These are phyloP conservation scores for Neoarius graeffei DNA, from an alignment of 2,113 vertebrate genomes.

Conservation along the genomic window DNA sequence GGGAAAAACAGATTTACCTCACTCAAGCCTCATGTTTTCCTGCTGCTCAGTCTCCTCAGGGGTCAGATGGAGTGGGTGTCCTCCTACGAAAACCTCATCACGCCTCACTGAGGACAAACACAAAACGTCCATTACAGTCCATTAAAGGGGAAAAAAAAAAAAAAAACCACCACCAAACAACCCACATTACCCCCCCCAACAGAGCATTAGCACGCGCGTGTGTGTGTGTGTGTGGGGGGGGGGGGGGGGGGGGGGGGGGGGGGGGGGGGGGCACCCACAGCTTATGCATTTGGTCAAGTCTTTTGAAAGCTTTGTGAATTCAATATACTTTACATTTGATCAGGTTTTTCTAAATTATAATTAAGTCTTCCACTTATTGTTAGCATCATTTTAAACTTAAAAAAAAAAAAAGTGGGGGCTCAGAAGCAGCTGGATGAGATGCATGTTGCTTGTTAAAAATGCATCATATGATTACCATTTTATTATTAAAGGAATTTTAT, in stretches of 20 bases:
- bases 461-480: too few species aligned
- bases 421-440: not conserved
- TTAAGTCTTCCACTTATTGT: not conserved
- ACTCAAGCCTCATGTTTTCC: constrained; percentile 51
- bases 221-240: too few species aligned
- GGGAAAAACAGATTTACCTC: constrained; percentile 45
- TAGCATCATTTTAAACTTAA: not conserved
- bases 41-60: constrained; percentile 13
- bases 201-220: not conserved
- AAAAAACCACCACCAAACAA: not conserved
- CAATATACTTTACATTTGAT: not conserved
- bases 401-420: not conserved
- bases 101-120: constrained; percentile 1
- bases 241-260: too few species aligned
- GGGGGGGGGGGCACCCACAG: too few species aligned
- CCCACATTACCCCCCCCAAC: not conserved
- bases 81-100: constrained; percentile 35
- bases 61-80: constrained; percentile 28
- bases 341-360: not conserved
- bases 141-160: not conserved
- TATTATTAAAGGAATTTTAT: too few species aligned
- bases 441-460: too few species aligned
- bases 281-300: too few species aligned
- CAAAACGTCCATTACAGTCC: not conserved
- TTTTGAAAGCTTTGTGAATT: not conserved